Evolutionary conservation across 2,113 vertebrate genomes (phyloP), one percentile per base, ranked within the genome.

Genomic region (Dascyllus trimaculatus): DNA sequence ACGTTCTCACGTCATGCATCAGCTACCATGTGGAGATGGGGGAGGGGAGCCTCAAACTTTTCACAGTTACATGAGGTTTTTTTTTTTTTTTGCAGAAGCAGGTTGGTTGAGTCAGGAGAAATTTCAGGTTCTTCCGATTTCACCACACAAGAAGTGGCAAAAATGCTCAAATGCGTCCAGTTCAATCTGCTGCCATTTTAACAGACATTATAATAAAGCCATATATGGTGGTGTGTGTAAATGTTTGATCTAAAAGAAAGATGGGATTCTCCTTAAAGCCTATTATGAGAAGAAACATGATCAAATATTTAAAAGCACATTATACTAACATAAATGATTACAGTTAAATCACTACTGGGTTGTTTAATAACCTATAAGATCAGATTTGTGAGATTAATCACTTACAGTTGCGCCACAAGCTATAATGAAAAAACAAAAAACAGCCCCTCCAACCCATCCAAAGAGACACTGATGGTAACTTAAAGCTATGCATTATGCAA

Each of bases 11-110:
- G 58, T 86, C 72, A 77, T 61, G 87, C 89, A 85, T 60, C 81
- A 71, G 65, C 77, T 43, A 85, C 88, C 86, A 91, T 91, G 89
- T 91, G 90, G 89, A 82, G 60, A 24, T 85, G 93, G 93, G 93
- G 94, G 92, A 93, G 84, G 93, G 92, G 92, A 32, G 78, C 65
- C 64, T 57, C 74, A 70, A 88, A 90, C 60, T 75, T 88, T 89
- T 93, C 88, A 90, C 91, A 92, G 84, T 82, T 85, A 86, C 81
- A 82, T 89, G 91, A 90, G 84, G 81, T n/a, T 19, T 75, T 48
- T 61, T 63, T 74, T 56, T 53, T 15, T 70, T 71, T 82, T 82
- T 87, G 75, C 67, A 84, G 81, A 87, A 91, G 80, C 84, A 88
- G 79, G 59, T 83, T 86, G 69, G 71, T 86, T 85, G 82, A 84